A percentile compares a stretch with the other conserved stretches of the same genome.
Evolutionary conservation across 2,113 vertebrate genomes (phyloP).

Genomic region (Diadophis punctatus): DNA sequence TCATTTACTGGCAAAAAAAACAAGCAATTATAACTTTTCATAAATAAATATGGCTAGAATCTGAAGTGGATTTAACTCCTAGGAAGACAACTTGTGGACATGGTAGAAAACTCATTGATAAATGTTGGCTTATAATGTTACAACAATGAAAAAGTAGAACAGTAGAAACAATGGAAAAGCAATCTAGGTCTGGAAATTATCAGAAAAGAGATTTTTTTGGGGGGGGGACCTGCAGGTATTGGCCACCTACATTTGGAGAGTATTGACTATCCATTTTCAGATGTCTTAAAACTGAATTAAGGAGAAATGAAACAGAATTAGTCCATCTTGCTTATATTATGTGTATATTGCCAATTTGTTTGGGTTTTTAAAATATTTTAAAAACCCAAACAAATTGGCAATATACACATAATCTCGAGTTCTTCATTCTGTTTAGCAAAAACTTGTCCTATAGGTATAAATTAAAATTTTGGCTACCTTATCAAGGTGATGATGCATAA

Average conservation of each 20-base stretch:
- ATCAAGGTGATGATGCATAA: background rate
- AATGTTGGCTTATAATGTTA: background rate
- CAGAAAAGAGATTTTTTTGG: background rate
- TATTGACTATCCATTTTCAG: background rate
- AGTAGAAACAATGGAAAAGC: background rate
- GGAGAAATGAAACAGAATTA: background rate
- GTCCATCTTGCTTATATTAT: background rate
- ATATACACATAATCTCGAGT: no score
- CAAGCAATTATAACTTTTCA: background rate
- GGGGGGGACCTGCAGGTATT: background rate
- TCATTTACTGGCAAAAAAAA: background rate
- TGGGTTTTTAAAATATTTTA: no score
- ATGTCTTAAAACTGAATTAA: background rate
- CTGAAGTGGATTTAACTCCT: background rate
- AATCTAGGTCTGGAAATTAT: background rate
- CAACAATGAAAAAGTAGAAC: background rate
- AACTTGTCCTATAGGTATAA: background rate
- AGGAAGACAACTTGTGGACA: background rate
- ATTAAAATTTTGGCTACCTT: background rate
- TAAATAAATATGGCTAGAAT: background rate
- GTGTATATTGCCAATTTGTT: background rate
- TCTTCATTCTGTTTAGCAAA: background rate
- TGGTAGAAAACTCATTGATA: background rate
- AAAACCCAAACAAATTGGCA: no score
- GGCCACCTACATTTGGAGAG: background rate